Evolutionary conservation across 2,888 invertebrate species (phyloP), one percentile per base, ranked within the genome.

Genomic region (Corbicula japonica): DNA sequence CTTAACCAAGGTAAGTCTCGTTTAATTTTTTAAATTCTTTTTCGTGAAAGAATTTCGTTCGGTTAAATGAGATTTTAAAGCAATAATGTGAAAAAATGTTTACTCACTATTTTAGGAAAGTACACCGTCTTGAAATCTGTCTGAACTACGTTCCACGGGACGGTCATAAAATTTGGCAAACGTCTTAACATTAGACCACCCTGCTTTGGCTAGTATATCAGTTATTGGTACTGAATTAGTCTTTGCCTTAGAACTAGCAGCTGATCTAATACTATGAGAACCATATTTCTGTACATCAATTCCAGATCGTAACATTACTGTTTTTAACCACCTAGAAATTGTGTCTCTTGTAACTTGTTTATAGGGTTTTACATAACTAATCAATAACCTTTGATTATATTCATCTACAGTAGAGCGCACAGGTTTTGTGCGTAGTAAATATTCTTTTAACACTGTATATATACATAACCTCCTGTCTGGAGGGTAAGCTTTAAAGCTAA

Each of bases 311-410:
- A 28, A n/a, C 26, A 84, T 48, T 8, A 78, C 69, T n/a, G 34
- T 56, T 63, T 75, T 82, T 10, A 86, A 58, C 84, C 80, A 86
- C 56, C 82, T 56, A 6, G 82, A 71, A 38, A 82, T 58, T 18
- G 83, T 85, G 30, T 77, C 73, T 63, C 77, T 69, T 15, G 54
- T 69, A 2, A 86, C 74, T 21, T 18, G 12, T 30, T 76, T 62
- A 46, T 80, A 71, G 18, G 76, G 77, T 73, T 82, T 84, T 1
- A 70, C 54, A 70, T 68, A 80, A 60, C 80, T 77, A 18, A 85
- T 41, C 30, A 79, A 72, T n/a, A 82, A 41, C 32, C 32, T 62
- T n/a, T n/a, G n/a, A 21, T 32, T 61, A 21, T n/a, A n/a, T 46
- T 10, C 23, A 1, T 12, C 15, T 18, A 30, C 18, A 50, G 26